phyloP scores from a whole-genome alignment of 2,888 invertebrate species.

The Habroteleia sp. region DNA sequence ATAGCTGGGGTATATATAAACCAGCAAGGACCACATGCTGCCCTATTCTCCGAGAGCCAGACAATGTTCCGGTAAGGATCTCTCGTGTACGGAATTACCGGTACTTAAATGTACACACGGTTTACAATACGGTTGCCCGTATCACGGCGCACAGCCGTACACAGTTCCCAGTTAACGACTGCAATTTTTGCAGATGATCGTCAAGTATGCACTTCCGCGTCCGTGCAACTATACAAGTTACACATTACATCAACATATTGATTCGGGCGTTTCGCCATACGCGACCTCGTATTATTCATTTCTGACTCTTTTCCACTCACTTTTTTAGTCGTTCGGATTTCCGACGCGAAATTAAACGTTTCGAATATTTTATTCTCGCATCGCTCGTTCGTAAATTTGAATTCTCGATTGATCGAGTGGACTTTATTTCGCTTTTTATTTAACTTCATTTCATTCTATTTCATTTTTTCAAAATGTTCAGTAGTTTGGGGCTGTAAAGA shows the following conservation, averaged over 20 bases:
- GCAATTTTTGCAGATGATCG: slow-evolving; percentile 45
- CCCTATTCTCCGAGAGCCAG: slow-evolving; percentile 43
- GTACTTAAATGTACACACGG: slow-evolving; percentile 39
- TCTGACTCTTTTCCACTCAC: neutral
- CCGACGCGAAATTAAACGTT: slow-evolving; percentile 12
- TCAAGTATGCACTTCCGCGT: slow-evolving; percentile 30
- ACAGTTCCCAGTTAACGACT: slow-evolving; percentile 29
- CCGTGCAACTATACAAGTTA: slow-evolving; percentile 20
- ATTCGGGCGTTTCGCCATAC: slow-evolving; percentile 6
- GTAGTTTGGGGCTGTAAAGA: no score
- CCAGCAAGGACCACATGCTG: slow-evolving; percentile 50
- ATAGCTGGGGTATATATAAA: slow-evolving; percentile 38
- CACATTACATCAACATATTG: slow-evolving; percentile 28
- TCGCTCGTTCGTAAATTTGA: neutral
- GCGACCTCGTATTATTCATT: slow-evolving; percentile 14
- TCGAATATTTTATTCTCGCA: neutral
- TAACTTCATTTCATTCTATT: neutral
- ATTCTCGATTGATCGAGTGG: neutral
- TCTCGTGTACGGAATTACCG: slow-evolving; percentile 59
- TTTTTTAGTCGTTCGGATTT: neutral
- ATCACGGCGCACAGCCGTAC: slow-evolving; percentile 18
- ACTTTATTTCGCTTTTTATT: neutral
- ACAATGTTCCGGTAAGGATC: slow-evolving; percentile 52
- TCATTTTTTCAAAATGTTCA: no score
- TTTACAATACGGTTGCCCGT: slow-evolving; percentile 35